phyloP scores from a whole-genome alignment of 2,113 vertebrate genomes.

The Halichoeres trimaculatus region DNA sequence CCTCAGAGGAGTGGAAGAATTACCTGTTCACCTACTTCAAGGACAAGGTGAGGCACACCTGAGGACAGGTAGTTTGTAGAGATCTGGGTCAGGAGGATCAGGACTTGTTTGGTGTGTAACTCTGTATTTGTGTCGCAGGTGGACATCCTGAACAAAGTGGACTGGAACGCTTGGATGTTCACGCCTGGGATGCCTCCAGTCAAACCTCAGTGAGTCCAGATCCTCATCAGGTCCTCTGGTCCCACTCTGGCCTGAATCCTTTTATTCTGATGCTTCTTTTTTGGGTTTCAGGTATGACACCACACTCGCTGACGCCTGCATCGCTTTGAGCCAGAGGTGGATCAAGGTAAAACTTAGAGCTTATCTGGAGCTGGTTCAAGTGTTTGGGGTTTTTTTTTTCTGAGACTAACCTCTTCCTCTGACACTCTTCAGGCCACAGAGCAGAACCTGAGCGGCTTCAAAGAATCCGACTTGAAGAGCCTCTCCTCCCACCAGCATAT shows the following conservation, averaged over 20 bases:
- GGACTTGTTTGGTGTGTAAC: too few relatives aligned
- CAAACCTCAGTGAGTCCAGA: slow-evolving; percentile 86
- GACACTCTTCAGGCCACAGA: slow-evolving; percentile 85
- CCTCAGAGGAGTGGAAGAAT: slow-evolving; percentile 93
- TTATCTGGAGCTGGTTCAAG: too few relatives aligned
- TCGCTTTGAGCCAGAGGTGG: slow-evolving; percentile 90
- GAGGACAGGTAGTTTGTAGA: not conserved
- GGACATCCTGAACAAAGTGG: slow-evolving; percentile 91
- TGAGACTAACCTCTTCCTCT: not conserved
- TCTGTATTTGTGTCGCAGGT: slow-evolving; percentile 76
- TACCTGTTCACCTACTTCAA: slow-evolving; percentile 95
- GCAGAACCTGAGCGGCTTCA: slow-evolving; percentile 86
- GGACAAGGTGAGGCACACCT: slow-evolving; percentile 87
- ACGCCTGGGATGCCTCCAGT: slow-evolving; percentile 94
- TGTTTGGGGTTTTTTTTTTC: not conserved
- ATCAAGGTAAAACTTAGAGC: slow-evolving; percentile 79
- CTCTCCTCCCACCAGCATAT: slow-evolving; percentile 93
- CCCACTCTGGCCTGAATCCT: not conserved
- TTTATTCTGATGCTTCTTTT: not conserved
- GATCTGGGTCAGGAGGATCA: not conserved
- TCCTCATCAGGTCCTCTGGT: not conserved
- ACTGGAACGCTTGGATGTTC: slow-evolving; percentile 95
- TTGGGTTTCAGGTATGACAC: slow-evolving; percentile 89
- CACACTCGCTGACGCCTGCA: slow-evolving; percentile 89
- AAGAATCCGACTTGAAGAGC: slow-evolving; percentile 84